A percentile compares a stretch with the other conserved stretches of the same genome.
Conservation (phyloP, 1,140 invertebrate genomes). For the Bicyclus anynana region DNA sequence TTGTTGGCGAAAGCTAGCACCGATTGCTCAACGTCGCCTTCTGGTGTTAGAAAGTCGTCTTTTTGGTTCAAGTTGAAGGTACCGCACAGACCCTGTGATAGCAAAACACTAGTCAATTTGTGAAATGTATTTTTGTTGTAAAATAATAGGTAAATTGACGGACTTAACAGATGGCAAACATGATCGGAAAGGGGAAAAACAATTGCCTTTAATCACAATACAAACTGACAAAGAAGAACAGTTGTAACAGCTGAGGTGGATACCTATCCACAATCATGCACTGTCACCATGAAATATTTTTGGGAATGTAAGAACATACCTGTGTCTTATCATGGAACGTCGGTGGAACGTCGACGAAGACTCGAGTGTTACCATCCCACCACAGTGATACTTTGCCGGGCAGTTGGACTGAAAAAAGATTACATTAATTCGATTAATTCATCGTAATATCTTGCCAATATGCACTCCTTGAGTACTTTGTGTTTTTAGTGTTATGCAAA, state of each 20-base stretch:
- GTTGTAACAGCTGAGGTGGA: no score
- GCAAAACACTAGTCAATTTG: no score
- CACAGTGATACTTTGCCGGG: conserved; percentile 87
- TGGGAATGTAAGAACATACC: conserved; percentile 35
- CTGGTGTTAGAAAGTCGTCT: conserved; percentile 92
- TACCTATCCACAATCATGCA: no score
- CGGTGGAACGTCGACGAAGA: conserved; percentile 89
- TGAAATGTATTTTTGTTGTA: no score
- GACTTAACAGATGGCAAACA: no score
- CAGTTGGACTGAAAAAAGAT: conserved; percentile 80
- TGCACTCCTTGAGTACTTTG: no score
- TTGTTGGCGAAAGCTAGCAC: conserved; percentile 89
- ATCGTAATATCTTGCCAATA: background rate
- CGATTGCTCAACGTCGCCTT: conserved; percentile 88
- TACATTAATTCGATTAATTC: background rate
- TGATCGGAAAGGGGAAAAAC: no score
- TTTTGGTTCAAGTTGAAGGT: conserved; percentile 92
- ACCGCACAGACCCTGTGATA: conserved; percentile 92
- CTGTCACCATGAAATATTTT: background rate
- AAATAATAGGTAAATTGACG: no score
- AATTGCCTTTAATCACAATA: no score
- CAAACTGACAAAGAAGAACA: no score
- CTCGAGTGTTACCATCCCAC: conserved; percentile 90
- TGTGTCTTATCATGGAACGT: conserved; percentile 82
- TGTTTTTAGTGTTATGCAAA: no score